Evolutionary conservation across 1,140 invertebrate genomes (phyloP).

Genomic region (Acarapis woodi): DNA sequence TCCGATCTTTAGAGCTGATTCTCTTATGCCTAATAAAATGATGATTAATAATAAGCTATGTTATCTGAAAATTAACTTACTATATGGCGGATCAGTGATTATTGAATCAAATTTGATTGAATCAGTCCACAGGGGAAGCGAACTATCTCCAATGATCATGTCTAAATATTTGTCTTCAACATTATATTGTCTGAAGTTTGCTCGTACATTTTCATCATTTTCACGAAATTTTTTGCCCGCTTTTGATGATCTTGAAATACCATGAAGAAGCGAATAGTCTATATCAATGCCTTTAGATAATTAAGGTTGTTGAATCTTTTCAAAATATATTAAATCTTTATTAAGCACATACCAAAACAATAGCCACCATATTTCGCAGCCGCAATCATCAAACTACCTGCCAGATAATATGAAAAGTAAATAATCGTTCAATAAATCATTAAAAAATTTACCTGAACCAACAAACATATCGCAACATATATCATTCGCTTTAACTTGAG

Average conservation of each 20-base stretch:
- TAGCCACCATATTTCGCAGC: constrained; percentile 67
- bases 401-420: no score
- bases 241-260: constrained; percentile 23
- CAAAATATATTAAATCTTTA: neutral
- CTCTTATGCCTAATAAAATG: constrained; percentile 76
- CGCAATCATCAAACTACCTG: constrained; percentile 61
- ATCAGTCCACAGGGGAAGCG: constrained; percentile 40
- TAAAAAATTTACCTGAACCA: no score
- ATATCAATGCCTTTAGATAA: constrained; percentile 60
- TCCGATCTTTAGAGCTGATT: constrained; percentile 56
- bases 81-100: constrained; percentile 83
- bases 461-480: constrained; percentile 80
- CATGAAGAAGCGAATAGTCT: constrained; percentile 72
- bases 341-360: constrained; percentile 40
- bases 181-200: constrained; percentile 63
- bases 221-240: constrained; percentile 29
- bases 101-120: constrained; percentile 41
- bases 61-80: no score
- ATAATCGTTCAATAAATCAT: constrained; percentile 3
- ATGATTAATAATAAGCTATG: no score
- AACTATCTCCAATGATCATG: constrained; percentile 63
- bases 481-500: constrained; percentile 34
- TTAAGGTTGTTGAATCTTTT: neutral
- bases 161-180: constrained; percentile 44
- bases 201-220: constrained; percentile 48